Evolutionary conservation across 2,888 invertebrate species (phyloP), one percentile per base, ranked within the genome.

Genomic region (Adelphocoris suturalis): DNA sequence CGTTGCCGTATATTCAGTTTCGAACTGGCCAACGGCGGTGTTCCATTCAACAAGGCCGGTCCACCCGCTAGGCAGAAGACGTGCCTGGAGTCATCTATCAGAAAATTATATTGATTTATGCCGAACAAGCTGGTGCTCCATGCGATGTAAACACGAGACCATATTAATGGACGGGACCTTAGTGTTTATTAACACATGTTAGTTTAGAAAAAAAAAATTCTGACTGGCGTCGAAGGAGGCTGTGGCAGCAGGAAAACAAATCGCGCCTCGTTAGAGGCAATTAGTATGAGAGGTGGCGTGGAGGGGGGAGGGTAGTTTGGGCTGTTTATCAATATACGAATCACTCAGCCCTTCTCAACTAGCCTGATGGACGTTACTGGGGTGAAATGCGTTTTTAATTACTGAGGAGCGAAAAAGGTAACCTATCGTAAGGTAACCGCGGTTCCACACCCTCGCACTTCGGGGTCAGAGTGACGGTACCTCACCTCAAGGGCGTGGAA

Each of bases 301-400:
- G 11, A n/a, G 68, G n/a, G 47, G 46, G 19, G 75, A 48, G 86
- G 11, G 75, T 27, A 47, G 37, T 86, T 75, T 13, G 37, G 75
- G 48, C 75, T 61, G 37, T 89, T 89, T 80, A 89, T 89, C 89
- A 89, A 89, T 89, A 89, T 68, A 89, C 85, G 52, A 85, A 89
- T 89, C 89, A 89, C 89, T 88, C 81, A 89, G 81, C 47, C 23
- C 76, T 52, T 14, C 46, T 37, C 19, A 52, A n/a, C 28, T 28
- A 55, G 52, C 27, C 57, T 55, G 87, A 87, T 82, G 52, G 87
- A 81, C 87, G 87, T 90, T 90, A 90, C 86, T 47, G 48, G 87
- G 82, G 78, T 87, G 61, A 87, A 90, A 90, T 90, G 90, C 37
- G 87, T 87, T 90, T 90, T 90, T 90, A 90, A 90, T 90, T 90